Percentiles rank a stretch among this genome's conserved stretches.
Conservation (phyloP, 2,113 vertebrate species). For the Micromys minutus region DNA sequence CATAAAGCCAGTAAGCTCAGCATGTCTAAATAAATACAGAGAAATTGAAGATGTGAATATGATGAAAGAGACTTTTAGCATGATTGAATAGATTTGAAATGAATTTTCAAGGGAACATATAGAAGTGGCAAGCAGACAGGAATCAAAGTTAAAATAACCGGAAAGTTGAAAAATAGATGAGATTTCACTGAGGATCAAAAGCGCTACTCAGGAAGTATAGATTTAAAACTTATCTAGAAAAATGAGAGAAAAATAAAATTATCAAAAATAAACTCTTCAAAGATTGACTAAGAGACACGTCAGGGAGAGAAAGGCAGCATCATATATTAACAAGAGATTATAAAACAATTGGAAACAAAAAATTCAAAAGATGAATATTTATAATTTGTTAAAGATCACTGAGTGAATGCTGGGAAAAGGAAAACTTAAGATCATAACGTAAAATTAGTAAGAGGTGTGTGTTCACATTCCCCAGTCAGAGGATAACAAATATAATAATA, state of each 20-base stretch:
- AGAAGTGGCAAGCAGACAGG: background rate
- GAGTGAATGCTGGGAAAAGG: background rate
- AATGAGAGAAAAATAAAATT: constrained; percentile 6
- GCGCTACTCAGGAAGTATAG: background rate
- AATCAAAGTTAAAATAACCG: constrained; percentile 1
- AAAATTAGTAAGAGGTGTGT: background rate
- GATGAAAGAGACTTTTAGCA: background rate
- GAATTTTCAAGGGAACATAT: background rate
- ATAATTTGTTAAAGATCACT: background rate
- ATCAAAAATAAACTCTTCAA: background rate
- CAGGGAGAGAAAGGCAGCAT: background rate
- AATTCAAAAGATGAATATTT: background rate
- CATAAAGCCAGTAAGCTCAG: background rate
- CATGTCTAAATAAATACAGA: background rate
- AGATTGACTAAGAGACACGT: background rate
- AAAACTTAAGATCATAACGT: background rate
- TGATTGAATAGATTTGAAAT: background rate
- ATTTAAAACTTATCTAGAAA: background rate
- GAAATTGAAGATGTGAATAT: background rate
- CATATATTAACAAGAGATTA: background rate
- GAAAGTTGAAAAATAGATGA: background rate
- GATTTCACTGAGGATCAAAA: background rate
- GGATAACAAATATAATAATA: background rate
- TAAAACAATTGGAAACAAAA: background rate
- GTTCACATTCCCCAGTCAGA: background rate